A percentile compares a stretch with the other conserved stretches of the same genome.
These are phyloP conservation scores for Polypedilum pembai DNA, from an alignment of 1,140 invertebrate genomes.

Conservation along the genomic window DNA sequence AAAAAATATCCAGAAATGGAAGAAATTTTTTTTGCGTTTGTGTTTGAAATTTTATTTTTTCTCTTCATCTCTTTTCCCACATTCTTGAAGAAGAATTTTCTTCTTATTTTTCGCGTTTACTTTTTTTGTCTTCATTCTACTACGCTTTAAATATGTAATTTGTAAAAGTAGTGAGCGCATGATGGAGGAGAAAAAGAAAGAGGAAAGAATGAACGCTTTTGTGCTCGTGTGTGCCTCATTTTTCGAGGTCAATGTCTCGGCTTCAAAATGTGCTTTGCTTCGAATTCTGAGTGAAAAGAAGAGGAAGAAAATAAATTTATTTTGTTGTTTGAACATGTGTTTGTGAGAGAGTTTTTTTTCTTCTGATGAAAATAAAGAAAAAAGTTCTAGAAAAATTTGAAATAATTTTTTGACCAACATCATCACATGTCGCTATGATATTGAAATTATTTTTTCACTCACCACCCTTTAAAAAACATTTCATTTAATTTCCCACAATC, in stretches of 20 bases:
- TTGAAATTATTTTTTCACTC: too few relatives aligned
- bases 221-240: not conserved
- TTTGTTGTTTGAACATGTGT: not conserved
- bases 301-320: not conserved
- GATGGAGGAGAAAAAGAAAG: too few relatives aligned
- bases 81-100: not conserved
- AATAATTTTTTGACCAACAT: too few relatives aligned
- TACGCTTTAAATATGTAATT: not conserved
- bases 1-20: not conserved
- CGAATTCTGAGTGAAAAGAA: too few relatives aligned
- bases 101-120: not conserved
- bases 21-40: not conserved
- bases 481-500: too few relatives aligned
- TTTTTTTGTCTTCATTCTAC: not conserved
- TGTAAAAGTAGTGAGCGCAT: too few relatives aligned
- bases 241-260: slow-evolving; percentile 27
- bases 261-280: slow-evolving; percentile 1
- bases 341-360: not conserved
- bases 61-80: not conserved
- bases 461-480: too few relatives aligned
- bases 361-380: too few relatives aligned
- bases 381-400: too few relatives aligned
- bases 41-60: not conserved
- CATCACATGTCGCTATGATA: too few relatives aligned
- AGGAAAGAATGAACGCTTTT: not conserved